Evolutionary conservation across 2,888 invertebrate species (phyloP), one percentile per base, ranked within the genome.

Genomic region (Brachylomia viminalis): DNA sequence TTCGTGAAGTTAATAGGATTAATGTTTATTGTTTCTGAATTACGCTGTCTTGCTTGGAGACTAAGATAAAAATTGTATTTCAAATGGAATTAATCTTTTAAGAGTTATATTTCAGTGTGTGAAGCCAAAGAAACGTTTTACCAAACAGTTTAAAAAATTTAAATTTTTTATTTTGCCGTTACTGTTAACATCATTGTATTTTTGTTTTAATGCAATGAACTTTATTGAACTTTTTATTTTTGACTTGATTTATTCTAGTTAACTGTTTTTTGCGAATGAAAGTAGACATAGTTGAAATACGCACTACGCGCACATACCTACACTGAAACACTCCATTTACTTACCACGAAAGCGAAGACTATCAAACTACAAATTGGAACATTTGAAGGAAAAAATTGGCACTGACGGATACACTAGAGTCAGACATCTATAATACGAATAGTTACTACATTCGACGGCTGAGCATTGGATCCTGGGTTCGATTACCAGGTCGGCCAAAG

Each of bases 1-100:
- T 65, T 47, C 59, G 23, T 45, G 7, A 74, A 70, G 47, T 38
- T 62, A 77, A 75, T 61, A 72, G 52, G 73, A 66, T 80, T 79
- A 17, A 20, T 61, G 64, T 72, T 38, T 62, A 67, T 71, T 68
- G 69, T 70, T 49, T 76, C 52, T 8, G 2, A 58, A 75, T 72
- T 30, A 56, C 73, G 54, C 27, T 67, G n/a, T 61, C 15, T 68
- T 27, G 11, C 6, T 38, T 52, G 15, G 23, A 4, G 8, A 47
- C 45, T 27, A 47, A 47, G 23, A 15, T 47, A 47, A 23, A 47
- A 23, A 17, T 17, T 42, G 1, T 62, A 17, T 42, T 17, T 17
- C 17, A 11, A 59, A 20, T 61, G 3, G 38, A 38, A 38, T 61
- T 15, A 61, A 1, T 23, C 1, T 62, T 23, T 23, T 15, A 38